These are phyloP conservation scores for Sthenelais limicola DNA, from an alignment of 2,888 invertebrate species.

Conservation along the genomic window DNA sequence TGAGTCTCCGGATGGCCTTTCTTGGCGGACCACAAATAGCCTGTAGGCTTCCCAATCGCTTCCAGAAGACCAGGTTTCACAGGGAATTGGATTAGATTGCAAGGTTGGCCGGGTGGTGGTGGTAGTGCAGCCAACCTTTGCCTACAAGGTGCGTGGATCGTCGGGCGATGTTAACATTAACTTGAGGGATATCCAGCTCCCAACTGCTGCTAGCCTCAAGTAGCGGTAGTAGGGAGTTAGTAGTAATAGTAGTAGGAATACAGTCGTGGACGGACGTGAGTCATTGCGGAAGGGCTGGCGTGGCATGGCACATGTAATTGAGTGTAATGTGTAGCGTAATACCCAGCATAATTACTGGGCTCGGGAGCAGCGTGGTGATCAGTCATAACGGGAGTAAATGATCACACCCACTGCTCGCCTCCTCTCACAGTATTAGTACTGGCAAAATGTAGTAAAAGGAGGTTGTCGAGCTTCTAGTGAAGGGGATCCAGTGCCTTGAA, in stretches of 20 bases:
- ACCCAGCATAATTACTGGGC: conserved; percentile 22
- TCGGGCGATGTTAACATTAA: background rate
- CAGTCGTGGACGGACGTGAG: conserved; percentile 2
- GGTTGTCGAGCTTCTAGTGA: too few species aligned
- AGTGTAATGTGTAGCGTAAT: conserved; percentile 36
- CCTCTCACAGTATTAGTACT: too few species aligned
- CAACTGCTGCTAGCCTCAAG: too few species aligned
- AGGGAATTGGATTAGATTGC: conserved; percentile 36
- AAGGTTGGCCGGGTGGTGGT: background rate
- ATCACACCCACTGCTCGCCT: conserved; percentile 6
- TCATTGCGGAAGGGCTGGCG: background rate
- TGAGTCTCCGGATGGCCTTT: conserved; percentile 5
- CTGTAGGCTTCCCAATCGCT: conserved; percentile 3
- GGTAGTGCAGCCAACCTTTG: too few species aligned
- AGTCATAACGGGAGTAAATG: background rate
- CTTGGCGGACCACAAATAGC: conserved; percentile 11
- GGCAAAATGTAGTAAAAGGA: too few species aligned
- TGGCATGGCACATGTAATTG: conserved; percentile 37
- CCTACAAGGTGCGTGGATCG: background rate
- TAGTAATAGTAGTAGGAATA: too few species aligned
- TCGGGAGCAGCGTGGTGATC: background rate
- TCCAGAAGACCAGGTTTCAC: conserved; percentile 5
- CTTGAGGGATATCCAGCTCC: background rate
- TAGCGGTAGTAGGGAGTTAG: too few species aligned
- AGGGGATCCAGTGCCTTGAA: too few species aligned